Evolutionary conservation across 2,888 invertebrate species (phyloP).

Genomic region (Meteorus colon): DNA sequence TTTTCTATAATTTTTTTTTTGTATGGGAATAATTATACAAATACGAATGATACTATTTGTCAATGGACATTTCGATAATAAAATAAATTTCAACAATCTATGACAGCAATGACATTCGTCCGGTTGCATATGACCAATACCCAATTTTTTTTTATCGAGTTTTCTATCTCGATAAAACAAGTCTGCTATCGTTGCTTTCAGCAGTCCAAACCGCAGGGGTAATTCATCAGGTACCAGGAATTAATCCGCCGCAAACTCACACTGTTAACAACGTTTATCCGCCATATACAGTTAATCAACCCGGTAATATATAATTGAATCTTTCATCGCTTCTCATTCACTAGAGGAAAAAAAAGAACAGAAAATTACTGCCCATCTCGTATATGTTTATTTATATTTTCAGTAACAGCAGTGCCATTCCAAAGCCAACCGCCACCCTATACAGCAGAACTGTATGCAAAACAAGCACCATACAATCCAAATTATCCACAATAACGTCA

Average conservation of each 20-base stretch:
- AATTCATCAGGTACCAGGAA: conserved; percentile 48
- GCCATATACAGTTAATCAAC: conserved; percentile 49
- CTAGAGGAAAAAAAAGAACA: not conserved
- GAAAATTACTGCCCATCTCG: not conserved
- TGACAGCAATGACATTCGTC: not conserved
- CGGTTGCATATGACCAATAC: not conserved
- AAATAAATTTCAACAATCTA: not conserved
- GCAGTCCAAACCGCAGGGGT: conserved; percentile 58
- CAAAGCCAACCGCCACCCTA: conserved; percentile 55
- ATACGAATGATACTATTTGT: not conserved
- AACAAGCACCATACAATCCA: conserved; percentile 67
- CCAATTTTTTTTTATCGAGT: conserved; percentile 9
- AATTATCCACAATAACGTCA: conserved; percentile 52
- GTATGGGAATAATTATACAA: not conserved
- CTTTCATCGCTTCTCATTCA: not conserved
- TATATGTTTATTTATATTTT: conserved; percentile 20
- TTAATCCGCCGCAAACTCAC: conserved; percentile 38
- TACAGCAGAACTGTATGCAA: conserved; percentile 57
- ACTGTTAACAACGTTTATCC: conserved; percentile 38
- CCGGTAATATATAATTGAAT: conserved; percentile 53
- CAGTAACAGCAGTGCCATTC: conserved; percentile 41
- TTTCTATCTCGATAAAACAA: not conserved
- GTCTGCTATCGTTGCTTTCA: conserved; percentile 53
- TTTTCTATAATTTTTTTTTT: not conserved
- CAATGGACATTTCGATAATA: not conserved